Evolutionary conservation across 2,888 invertebrate genomes (phyloP), one percentile per base, ranked within the genome.

Genomic region (Steinernema carpocapsae): DNA sequence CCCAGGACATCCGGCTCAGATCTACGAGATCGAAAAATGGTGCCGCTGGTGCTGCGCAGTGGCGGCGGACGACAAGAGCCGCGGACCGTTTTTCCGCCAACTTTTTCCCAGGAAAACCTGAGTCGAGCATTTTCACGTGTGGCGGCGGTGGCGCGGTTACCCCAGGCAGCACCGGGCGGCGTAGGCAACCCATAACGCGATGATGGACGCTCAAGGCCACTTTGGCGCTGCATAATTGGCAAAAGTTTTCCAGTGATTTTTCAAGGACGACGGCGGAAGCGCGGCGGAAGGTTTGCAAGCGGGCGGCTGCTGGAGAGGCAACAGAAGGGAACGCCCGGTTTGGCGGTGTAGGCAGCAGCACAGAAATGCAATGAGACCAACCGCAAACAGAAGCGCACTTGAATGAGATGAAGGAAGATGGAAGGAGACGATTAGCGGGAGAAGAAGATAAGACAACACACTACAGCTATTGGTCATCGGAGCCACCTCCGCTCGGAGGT

Each of bases 321-420:
- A n/a, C n/a, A n/a, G n/a, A n/a, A n/a, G n/a, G n/a, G n/a, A n/a
- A n/a, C n/a, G n/a, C n/a, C n/a, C n/a, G n/a, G n/a, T n/a, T n/a
- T n/a, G n/a, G n/a, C n/a, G n/a, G n/a, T n/a, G n/a, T n/a, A n/a
- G n/a, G n/a, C n/a, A n/a, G n/a, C n/a, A n/a, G n/a, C 26, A 24
- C 56, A 56, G 56, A 10, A 56, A 56, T 14, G 56, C 56, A 17
- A 3, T 22, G 56, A 6, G n/a, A n/a, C n/a, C 24, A 10, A 56
- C 56, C 56, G 56, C 56, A 56, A 56, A 56, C 56, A 56, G 56
- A 56, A 56, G 56, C n/a, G n/a, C 56, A 56, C 56, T 56, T 26
- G 56, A 56, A 56, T 56, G 56, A n/a, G n/a, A n/a, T n/a, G n/a
- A n/a, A n/a, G n/a, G n/a, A n/a, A n/a, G n/a, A n/a, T n/a, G n/a